Conservation (phyloP, 1,140 invertebrate genomes). For the Drosophila neocordata region DNA sequence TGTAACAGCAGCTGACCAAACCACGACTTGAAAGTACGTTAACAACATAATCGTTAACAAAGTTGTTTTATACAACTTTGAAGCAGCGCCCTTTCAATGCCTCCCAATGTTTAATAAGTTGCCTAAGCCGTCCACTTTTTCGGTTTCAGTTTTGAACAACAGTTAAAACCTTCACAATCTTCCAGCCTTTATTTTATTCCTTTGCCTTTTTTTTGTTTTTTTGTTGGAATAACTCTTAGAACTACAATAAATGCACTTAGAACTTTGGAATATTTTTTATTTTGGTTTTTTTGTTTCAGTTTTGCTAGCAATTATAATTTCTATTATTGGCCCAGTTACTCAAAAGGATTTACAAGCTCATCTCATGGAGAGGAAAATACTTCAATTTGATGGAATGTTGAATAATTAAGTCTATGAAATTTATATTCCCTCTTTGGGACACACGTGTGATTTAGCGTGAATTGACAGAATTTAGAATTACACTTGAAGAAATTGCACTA, state of each 20-base stretch:
- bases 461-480: neutral
- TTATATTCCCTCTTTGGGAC: neutral
- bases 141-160: slow-evolving; percentile 12
- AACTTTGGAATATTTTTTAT: neutral
- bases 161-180: neutral
- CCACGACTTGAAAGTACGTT: slow-evolving; percentile 43
- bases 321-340: neutral
- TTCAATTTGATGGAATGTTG: neutral
- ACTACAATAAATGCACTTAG: slow-evolving; percentile 4
- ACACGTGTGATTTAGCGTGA: neutral
- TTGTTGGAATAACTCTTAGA: neutral
- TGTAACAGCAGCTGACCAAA: slow-evolving; percentile 23
- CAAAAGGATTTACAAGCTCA: neutral
- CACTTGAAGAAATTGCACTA: neutral
- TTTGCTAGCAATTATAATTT: slow-evolving; percentile 4
- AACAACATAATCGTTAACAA: slow-evolving; percentile 52
- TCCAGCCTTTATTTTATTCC: neutral
- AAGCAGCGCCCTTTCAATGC: slow-evolving; percentile 35
- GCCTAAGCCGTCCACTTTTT: slow-evolving; percentile 33
- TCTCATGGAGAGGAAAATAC: too few relatives aligned
- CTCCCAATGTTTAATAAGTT: slow-evolving; percentile 42
- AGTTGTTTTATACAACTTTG: slow-evolving; percentile 47
- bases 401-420: neutral
- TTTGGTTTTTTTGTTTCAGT: slow-evolving; percentile 1
- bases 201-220: neutral